Base-by-base conservation (phyloP, 2,113 vertebrate species). In the Ictalurus punctatus region DNA sequence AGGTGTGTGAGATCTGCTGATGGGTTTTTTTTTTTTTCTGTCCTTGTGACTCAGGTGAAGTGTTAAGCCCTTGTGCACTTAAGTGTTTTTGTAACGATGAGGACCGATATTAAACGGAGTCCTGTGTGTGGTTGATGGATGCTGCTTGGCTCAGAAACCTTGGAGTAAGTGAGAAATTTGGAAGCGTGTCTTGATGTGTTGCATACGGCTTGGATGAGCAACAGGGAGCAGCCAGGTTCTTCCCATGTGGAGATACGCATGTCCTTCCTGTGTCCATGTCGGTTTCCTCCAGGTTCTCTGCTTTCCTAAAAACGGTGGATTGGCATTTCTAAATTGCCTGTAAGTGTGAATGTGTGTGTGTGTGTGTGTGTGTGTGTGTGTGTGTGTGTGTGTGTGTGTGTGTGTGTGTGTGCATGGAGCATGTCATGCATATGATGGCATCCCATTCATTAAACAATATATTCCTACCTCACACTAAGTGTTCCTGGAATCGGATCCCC, bases 1-100 rank as follows among this genome's bases (percentile, higher is more conserved):
- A 87, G 67, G 88, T 89, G 86, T 85, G 37, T 83, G 56, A 84
- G 84, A 65, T 88, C 48, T 48, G 82, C 59, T 73, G 79, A 69
- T 34, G 48, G 27, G 16, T 23, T 23, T n/a, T 76, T 14, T 23
- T n/a, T 76, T 14, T 59, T 58, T 85, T 9, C 58, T 67, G n/a
- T n/a, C 27, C 54, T 59, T 10, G 17, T 79, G 76, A 79, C 76
- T 79, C 6, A n/a, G 52, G 19, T 40, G 30, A 54, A 48, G 6
- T 52, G 58, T 25, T 58, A 65, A 58, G 30, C 54, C 25, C 25
- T 63, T 37, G 27, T 16, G n/a, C 17, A 6, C 12, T 59, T 58
- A 67, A 84, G 16, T 54, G 48, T 23, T 85, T 71, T 54, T 19
- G 7, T 85, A 56, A 54, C 34, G 65, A 21, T 52, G 27, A 85